phyloP scores from a whole-genome alignment of 2,888 invertebrate species.

The Atherix ibis region DNA sequence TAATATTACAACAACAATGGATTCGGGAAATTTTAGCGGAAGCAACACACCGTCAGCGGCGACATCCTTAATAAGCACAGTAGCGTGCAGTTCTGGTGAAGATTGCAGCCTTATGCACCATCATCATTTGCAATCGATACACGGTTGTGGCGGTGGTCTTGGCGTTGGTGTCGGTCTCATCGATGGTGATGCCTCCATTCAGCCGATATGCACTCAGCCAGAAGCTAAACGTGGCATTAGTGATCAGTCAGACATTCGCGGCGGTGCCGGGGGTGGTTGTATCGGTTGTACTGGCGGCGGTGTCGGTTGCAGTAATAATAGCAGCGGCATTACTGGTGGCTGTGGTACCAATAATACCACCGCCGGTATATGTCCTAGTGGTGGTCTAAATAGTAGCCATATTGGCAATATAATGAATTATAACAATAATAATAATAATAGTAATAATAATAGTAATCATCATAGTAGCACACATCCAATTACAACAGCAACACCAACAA shows the following conservation, averaged over 20 bases:
- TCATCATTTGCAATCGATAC: conserved; percentile 8
- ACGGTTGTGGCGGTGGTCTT: too few relatives aligned
- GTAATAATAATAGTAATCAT: conserved; percentile 11
- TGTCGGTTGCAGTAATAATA: conserved; percentile 9
- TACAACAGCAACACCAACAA: conserved; percentile 11
- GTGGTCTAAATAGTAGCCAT: conserved; percentile 16
- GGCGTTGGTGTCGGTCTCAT: conserved; percentile 4
- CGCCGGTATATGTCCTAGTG: conserved; percentile 2
- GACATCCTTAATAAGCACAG: conserved; percentile 1
- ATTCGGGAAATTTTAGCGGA: too few relatives aligned
- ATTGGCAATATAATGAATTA: conserved; percentile 21
- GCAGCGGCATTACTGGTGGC: conserved; percentile 23
- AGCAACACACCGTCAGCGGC: conserved; percentile 3
- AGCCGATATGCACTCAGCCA: conserved; percentile 32
- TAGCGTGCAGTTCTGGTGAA: conserved; percentile 6
- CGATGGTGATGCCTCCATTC: conserved; percentile 18
- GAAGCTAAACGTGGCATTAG: conserved; percentile 20
- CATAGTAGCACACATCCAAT: conserved; percentile 12
- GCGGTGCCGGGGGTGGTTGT: conserved; percentile 13
- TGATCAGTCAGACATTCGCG: conserved; percentile 15
- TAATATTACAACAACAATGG: conserved; percentile 11
- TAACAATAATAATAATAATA: conserved; percentile 10
- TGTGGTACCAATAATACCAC: conserved; percentile 4
- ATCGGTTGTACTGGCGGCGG: conserved; percentile 3
- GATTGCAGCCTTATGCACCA: conserved; percentile 10